These are phyloP conservation scores for Catamblyrhynchus diadema DNA, from an alignment of 2,797 vertebrate genomes.

Conservation along the genomic window DNA sequence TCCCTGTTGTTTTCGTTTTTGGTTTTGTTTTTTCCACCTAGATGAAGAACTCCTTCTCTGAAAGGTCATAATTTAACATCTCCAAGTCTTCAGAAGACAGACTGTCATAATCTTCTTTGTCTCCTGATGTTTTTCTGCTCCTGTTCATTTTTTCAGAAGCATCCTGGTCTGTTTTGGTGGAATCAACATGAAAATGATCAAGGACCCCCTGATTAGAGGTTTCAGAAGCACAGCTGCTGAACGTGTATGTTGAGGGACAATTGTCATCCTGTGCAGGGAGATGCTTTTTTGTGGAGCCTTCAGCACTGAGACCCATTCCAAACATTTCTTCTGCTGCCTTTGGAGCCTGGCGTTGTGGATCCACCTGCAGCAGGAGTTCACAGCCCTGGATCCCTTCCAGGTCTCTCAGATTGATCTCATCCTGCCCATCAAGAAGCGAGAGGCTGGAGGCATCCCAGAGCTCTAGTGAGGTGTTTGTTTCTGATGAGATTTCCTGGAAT, in stretches of 20 bases:
- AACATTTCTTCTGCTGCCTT: neutral
- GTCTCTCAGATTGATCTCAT: neutral
- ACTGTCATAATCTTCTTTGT: neutral
- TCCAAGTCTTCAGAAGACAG: neutral
- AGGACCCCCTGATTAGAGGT: neutral
- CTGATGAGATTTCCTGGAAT: neutral
- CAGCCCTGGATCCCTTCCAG: neutral
- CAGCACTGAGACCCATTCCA: neutral
- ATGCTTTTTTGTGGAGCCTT: neutral
- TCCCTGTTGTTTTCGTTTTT: no score
- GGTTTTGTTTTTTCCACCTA: neutral
- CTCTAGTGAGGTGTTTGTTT: neutral
- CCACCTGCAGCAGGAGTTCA: neutral
- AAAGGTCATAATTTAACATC: neutral
- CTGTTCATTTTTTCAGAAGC: neutral
- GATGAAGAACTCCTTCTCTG: slow-evolving; percentile 44
- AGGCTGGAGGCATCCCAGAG: neutral
- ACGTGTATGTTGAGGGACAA: neutral
- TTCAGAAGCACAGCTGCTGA: neutral
- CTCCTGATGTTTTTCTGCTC: neutral
- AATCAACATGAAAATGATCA: neutral
- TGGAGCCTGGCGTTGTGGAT: neutral
- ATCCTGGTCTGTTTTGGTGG: neutral
- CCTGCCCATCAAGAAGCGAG: neutral
- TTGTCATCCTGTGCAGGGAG: neutral